These are phyloP conservation scores for Catalaphyllia jardinei DNA, from an alignment of 64 coral and sea anemone species.

Conservation along the genomic window DNA sequence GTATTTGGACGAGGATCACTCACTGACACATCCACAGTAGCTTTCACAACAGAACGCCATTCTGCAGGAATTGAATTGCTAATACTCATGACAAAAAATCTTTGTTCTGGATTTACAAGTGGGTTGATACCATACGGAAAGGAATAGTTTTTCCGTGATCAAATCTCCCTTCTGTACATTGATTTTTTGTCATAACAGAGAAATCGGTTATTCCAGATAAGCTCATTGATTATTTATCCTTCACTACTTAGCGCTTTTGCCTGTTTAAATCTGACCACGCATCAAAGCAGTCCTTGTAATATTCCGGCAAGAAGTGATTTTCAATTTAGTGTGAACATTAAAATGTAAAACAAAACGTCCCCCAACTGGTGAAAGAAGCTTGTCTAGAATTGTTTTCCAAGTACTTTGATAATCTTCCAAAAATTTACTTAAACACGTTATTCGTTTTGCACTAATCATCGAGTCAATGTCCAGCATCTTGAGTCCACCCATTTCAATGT, in stretches of 20 bases:
- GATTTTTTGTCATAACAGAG: constrained; percentile 17
- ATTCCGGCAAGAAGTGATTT: constrained; percentile 14
- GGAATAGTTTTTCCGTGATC: not conserved
- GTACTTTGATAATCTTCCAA: not conserved
- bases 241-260: too few species aligned
- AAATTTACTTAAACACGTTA: constrained; percentile 30
- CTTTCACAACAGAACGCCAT: not conserved
- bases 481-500: constrained; percentile 12
- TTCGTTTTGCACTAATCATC: constrained; percentile 16
- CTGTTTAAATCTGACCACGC: not conserved
- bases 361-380: constrained; percentile 27
- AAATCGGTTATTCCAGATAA: not conserved
- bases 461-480: constrained; percentile 45
- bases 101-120: not conserved
- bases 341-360: constrained; percentile 22
- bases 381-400: not conserved
- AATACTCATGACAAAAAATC: too few species aligned
- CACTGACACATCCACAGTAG: too few species aligned
- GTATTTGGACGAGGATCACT: too few species aligned
- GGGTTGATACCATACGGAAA: not conserved
- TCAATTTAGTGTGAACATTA: not conserved
- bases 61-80: not conserved
- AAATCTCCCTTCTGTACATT: constrained; percentile 1
- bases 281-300: constrained; percentile 26
- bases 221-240: too few species aligned